A percentile compares a stretch with the other conserved stretches of the same genome.
Conservation (phyloP, 2,113 vertebrate genomes). For the Nycticryphes semicollaris region DNA sequence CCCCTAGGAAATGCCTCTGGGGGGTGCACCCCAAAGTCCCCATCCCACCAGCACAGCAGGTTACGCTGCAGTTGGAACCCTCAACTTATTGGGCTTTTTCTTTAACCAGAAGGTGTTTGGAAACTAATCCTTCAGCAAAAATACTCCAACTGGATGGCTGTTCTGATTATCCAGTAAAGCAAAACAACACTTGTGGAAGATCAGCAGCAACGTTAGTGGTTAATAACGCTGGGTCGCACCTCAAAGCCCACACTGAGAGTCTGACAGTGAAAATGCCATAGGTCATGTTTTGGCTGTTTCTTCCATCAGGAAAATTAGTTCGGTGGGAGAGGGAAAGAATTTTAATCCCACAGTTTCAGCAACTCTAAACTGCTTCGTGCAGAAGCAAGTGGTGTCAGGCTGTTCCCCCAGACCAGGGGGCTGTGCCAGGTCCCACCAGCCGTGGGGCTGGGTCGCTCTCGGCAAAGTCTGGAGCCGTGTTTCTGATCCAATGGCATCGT, state of each 20-base stretch:
- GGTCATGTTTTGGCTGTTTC: slow-evolving; percentile 1
- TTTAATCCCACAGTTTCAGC: slow-evolving; percentile 35
- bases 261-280: not conserved
- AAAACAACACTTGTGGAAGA: not conserved
- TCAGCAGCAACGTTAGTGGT: not conserved
- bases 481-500: not conserved
- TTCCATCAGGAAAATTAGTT: not conserved
- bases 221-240: not conserved
- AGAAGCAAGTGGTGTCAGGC: not conserved
- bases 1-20: accelerated
- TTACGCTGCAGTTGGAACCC: not conserved
- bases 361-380: slow-evolving; percentile 10
- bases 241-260: not conserved
- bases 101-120: not conserved
- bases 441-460: not conserved
- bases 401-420: not conserved
- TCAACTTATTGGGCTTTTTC: no score
- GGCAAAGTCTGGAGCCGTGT: not conserved
- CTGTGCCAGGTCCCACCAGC: not conserved
- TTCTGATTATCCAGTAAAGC: not conserved
- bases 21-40: not conserved
- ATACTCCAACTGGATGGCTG: not conserved
- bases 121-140: not conserved
- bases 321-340: not conserved
- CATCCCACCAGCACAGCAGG: not conserved